Evolutionary conservation across 2,113 vertebrate species (phyloP), one percentile per base, ranked within the genome.

Genomic region (Noctilio leporinus): DNA sequence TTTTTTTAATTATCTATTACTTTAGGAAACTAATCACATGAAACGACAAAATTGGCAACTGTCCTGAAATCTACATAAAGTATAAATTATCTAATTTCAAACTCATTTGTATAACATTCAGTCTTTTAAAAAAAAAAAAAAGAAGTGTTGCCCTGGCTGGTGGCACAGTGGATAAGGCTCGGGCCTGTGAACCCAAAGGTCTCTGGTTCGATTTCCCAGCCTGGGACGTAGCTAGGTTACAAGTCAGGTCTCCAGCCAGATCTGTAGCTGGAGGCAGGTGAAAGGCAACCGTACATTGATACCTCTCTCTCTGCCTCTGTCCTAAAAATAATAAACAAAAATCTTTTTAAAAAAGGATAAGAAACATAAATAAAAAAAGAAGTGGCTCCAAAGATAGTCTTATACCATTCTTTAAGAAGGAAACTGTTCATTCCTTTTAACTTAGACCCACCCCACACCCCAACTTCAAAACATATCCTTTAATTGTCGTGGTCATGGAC

Each of bases 1-100:
- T n/a, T n/a, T n/a, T n/a, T n/a, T 98, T 98, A 30, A 40, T 77
- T 98, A 97, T 98, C 97, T 98, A 96, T 97, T 98, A 97, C 98
- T 96, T 98, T 98, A 98, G 97, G 97, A 98, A 98, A 98, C 98
- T 98, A 98, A 98, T 98, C 98, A 98, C 97, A 98, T 96, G 96
- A 97, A 98, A 98, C 98, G 98, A 98, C 97, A 98, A 98, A 98
- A 98, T 98, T 98, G 98, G 98, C 97, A 98, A 98, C 98, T 97
- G 98, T 98, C 97, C 98, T 97, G 97, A 98, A 98, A 98, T 98
- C 97, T 98, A 97, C 97, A 98, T 98, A 98, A 98, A 98, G 98
- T 98, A 98, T 98, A 98, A 98, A 98, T 98, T 98, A 98, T 98
- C 98, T 98, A 98, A 98, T 98, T 98, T 98, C 98, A 98, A 98